Base-by-base conservation (phyloP, 2,888 invertebrate species). In the Thyatira batis region DNA sequence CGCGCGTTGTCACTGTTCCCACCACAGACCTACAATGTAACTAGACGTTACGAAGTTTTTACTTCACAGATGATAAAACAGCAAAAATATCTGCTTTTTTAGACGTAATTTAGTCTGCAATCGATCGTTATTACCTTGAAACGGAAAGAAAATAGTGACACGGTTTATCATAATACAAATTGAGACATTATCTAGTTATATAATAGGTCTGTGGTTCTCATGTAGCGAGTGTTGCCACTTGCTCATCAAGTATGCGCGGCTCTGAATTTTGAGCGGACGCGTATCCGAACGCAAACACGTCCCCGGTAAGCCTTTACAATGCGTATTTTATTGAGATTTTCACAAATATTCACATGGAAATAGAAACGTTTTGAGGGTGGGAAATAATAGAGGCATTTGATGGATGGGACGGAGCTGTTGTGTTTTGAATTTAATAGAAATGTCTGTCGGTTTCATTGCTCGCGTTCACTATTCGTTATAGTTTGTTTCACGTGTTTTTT, bases 191-290 rank as follows among this genome's bases (percentile, higher is more conserved):
- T n/a, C n/a, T n/a, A n/a, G n/a, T n/a, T n/a, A n/a, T n/a, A n/a
- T n/a, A n/a, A 58, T 52, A 51, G 60, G 58, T 54, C 61, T 57
- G 50, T 54, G 57, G 67, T 83, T 84, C 81, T 79, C 83, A 82
- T 80, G 71, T n/a, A n/a, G n/a, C n/a, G 66, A 53, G 54, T 39
- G 17, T 39, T 17, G 13, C 13, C 39, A 13, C 33, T 33, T 1
- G 59, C 74, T 82, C 82, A 84, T 85, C 76, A 71, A 73, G 71
- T 83, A 84, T 84, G 84, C 82, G 70, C 63, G 67, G 57, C 68
- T 70, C 71, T 75, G 80, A 78, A 80, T 80, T 76, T 81, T 76
- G 75, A 77, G 70, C 73, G 67, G 55, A 67, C 71, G 67, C 65
- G 63, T 67, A 67, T 56, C 55, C 61, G 59, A 55, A 63, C 71